Evolutionary conservation across 2,888 invertebrate genomes (phyloP).

Genomic region (Plebejus melissa): DNA sequence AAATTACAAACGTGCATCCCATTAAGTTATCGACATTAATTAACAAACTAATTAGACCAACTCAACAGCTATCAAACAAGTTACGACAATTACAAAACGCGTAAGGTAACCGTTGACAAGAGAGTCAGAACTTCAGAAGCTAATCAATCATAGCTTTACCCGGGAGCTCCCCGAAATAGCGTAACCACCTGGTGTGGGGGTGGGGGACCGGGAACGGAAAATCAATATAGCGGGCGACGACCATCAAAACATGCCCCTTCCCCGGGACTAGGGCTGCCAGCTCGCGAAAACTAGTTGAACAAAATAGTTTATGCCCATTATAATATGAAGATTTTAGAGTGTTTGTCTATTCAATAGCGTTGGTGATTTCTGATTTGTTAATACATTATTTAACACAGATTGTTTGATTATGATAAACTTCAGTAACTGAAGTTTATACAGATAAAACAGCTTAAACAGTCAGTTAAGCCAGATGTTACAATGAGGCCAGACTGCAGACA

Average conservation of each 20-base stretch:
- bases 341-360: not conserved
- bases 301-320: not conserved
- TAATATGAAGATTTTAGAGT: not conserved
- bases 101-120: conserved; percentile 32
- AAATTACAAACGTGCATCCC: not conserved
- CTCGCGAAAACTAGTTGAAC: not conserved
- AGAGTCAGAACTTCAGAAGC: conserved; percentile 35
- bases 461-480: too few relatives aligned
- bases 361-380: not conserved
- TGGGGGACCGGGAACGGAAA: conserved; percentile 54
- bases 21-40: not conserved
- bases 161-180: conserved; percentile 68
- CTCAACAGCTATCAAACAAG: not conserved
- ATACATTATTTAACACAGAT: not conserved
- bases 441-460: too few relatives aligned
- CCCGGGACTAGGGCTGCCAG: conserved; percentile 37
- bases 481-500: too few relatives aligned
- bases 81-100: not conserved
- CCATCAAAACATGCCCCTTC: conserved; percentile 71
- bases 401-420: too few relatives aligned
- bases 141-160: conserved; percentile 65
- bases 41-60: conserved; percentile 4
- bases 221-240: conserved; percentile 74
- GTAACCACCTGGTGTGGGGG: conserved; percentile 59
- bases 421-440: too few relatives aligned